Evolutionary conservation across 2,797 vertebrate species (phyloP), one percentile per base, ranked within the genome.

Genomic region (Acipenser transmontanus): DNA sequence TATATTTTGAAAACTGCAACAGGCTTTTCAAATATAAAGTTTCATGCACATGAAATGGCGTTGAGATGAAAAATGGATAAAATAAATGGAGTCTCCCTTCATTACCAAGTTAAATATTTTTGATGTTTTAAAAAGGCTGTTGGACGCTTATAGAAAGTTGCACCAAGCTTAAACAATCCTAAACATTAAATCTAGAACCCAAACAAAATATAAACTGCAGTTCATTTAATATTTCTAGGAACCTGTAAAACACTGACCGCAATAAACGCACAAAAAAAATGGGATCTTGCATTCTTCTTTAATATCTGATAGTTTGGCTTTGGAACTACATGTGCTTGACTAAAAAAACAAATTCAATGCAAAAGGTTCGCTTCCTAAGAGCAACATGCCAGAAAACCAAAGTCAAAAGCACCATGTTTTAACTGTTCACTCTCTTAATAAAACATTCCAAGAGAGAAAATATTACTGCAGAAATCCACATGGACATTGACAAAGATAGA

Each of bases 31-130:
- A 86, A 88, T 79, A 84, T 81, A 84, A 91, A 85, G 84, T 84
- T 82, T 87, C 89, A 91, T 93, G 91, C 92, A 92, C 71, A 80
- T 57, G 47, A 65, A 80, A 84, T 81, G 81, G 83, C 3, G 34
- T 76, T 14, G 52, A 77, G 82, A 79, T 81, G 84, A 82, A 84
- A 62, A 68, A 54, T 51, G 34, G 7, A 7, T 11, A 62, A 63
- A 48, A 63, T 47, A 13, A 17, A 75, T 77, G 78, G 77, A 78
- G 79, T 76, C 84, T 85, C 84, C 87, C 84, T 89, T 88, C 84
- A 82, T 87, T 87, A 81, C 83, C 83, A 61, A 61, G 62, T 68
- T 56, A 57, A 13, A 57, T 12, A 6, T 7, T n/a, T 11, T 57
- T 11, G 6, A 57, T 57, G 14, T 2, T 34, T 57, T n/a, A 57